A percentile compares a stretch with the other conserved stretches of the same genome.
Evolutionary conservation across 1,140 invertebrate genomes (phyloP).

Genomic region (Glomeris maerens): DNA sequence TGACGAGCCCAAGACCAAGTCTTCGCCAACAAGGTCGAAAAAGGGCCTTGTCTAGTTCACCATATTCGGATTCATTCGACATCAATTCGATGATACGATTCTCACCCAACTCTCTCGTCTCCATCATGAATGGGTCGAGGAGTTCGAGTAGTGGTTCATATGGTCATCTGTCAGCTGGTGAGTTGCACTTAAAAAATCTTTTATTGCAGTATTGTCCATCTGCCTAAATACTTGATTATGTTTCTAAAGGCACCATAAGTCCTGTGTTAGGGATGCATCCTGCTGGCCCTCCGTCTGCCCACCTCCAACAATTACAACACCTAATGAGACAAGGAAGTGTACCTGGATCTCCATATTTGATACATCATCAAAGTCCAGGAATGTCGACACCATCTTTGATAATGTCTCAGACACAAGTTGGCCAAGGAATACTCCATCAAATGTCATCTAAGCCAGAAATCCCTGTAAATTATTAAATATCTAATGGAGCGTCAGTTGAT

Average conservation of each 20-base stretch:
- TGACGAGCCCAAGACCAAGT: constrained; percentile 40
- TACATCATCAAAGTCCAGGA: constrained; percentile 20
- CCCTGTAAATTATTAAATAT: too few relatives aligned
- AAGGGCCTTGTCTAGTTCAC: constrained; percentile 79
- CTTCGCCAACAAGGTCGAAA: constrained; percentile 65
- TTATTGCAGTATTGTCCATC: constrained; percentile 7
- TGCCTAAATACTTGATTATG: neutral
- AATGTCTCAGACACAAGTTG: constrained; percentile 9
- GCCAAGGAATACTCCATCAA: too few relatives aligned
- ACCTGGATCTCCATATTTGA: constrained; percentile 35
- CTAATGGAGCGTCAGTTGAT: too few relatives aligned
- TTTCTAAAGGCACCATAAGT: constrained; percentile 39
- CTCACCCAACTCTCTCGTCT: constrained; percentile 80
- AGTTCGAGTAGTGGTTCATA: constrained; percentile 81
- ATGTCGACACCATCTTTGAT: constrained; percentile 18
- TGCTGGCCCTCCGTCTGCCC: constrained; percentile 40
- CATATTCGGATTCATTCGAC: constrained; percentile 85
- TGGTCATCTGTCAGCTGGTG: constrained; percentile 80
- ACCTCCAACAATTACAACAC: constrained; percentile 60
- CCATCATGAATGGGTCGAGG: constrained; percentile 75
- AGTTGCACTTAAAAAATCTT: constrained; percentile 12
- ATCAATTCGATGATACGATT: constrained; percentile 89
- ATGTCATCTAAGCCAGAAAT: too few relatives aligned
- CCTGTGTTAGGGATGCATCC: constrained; percentile 51
- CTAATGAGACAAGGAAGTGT: constrained; percentile 38